Evolutionary conservation across 2,888 invertebrate genomes (phyloP).

Genomic region (Pheosia gnoma): DNA sequence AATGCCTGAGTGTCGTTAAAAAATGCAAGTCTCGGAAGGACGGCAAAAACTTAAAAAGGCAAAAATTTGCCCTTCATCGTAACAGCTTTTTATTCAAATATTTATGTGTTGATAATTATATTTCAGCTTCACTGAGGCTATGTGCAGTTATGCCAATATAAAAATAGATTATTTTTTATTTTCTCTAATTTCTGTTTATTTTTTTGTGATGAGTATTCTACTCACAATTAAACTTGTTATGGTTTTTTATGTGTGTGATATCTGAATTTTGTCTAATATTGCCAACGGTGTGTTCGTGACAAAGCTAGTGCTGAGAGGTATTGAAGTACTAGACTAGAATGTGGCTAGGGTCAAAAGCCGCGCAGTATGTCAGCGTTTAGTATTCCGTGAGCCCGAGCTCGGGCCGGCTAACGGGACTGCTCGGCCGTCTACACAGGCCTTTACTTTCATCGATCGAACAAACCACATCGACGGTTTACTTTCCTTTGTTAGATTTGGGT

Average conservation of each 20-base stretch:
- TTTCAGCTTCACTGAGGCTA: slow-evolving; percentile 15
- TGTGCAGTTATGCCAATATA: too few relatives aligned
- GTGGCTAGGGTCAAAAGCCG: slow-evolving; percentile 83
- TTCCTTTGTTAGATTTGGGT: slow-evolving; percentile 80
- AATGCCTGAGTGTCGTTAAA: slow-evolving; percentile 41
- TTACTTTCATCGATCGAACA: slow-evolving; percentile 83
- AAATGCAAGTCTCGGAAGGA: slow-evolving; percentile 57
- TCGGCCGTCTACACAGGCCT: slow-evolving; percentile 76
- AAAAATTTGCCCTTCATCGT: slow-evolving; percentile 15
- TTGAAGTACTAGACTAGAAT: slow-evolving; percentile 79
- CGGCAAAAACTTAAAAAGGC: slow-evolving; percentile 28
- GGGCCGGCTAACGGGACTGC: slow-evolving; percentile 78
- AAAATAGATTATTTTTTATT: neutral
- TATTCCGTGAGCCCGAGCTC: slow-evolving; percentile 78
- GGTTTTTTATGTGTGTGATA: neutral
- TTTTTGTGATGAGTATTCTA: too few relatives aligned
- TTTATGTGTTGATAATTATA: slow-evolving; percentile 20
- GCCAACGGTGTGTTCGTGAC: slow-evolving; percentile 33
- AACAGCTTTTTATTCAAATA: slow-evolving; percentile 26
- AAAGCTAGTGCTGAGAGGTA: slow-evolving; percentile 69
- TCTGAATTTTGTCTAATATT: slow-evolving; percentile 11
- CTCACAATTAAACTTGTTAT: neutral
- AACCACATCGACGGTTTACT: slow-evolving; percentile 77
- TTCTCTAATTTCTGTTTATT: too few relatives aligned
- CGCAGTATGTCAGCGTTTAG: slow-evolving; percentile 83